Evolutionary conservation across 2,797 vertebrate genomes (phyloP), one percentile per base, ranked within the genome.

Genomic region (Sebastes taczanowskii): DNA sequence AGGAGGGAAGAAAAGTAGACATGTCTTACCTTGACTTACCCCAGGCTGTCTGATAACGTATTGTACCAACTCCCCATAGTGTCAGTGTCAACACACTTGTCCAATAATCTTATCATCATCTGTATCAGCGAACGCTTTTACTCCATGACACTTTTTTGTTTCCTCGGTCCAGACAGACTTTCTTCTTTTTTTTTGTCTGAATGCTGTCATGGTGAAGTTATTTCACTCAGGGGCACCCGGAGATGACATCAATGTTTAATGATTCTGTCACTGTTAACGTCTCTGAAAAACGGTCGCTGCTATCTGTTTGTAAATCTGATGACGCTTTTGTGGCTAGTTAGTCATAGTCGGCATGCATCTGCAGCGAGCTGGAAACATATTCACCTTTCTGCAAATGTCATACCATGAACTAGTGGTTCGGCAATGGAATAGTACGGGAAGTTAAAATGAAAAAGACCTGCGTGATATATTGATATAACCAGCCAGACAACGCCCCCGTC

Each of bases 281-380:
- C 80, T 75, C 18, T 82, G 53, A 85, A 77, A 74, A 74, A 73
- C 11, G 23, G 61, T 34, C 53, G 34, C 46, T 42, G 73, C 66
- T 87, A 83, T 92, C 89, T 85, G 69, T 83, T 86, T 74, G 72
- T 80, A 79, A 82, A 88, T 85, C 59, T 71, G 65, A 71, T 88
- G 90, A 92, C 65, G 85, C 58, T 23, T 65, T 82, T 80, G 78
- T 60, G 82, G 87, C 49, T 13, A 9, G 56, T 93, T 86, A 89
- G 82, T 90, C 88, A 90, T 77, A 20, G 1, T 68, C 23, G 38
- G 29, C 5, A n/a, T 85, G 70, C 68, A 70, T 83, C 70, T 74
- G 66, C 62, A 65, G 49, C 52, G 22, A 53, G 56, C 53, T 79
- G 70, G 61, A 83, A 79, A 77, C 25, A 66, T 74, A 81, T 86